These are phyloP conservation scores for Erebia ligea DNA, from an alignment of 2,888 invertebrate genomes.

Conservation along the genomic window DNA sequence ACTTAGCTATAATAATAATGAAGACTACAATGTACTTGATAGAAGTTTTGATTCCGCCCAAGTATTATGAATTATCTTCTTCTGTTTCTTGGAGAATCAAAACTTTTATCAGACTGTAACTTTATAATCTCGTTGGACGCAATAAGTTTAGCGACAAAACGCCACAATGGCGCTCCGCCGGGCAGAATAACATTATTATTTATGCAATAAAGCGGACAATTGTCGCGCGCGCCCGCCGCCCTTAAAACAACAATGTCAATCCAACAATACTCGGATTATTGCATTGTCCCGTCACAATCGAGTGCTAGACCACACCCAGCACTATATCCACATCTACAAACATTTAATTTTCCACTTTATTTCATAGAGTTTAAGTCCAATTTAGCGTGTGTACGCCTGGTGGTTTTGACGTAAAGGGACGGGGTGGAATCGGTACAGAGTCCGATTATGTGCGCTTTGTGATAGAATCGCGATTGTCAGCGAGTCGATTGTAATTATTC, in stretches of 20 bases:
- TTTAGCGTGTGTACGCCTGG: constrained; percentile 32
- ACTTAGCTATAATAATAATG: too few species aligned
- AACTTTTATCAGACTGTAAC: constrained; percentile 31
- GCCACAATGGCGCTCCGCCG: constrained; percentile 71
- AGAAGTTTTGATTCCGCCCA: not conserved
- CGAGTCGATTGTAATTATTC: constrained; percentile 81
- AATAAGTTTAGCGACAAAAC: constrained; percentile 62
- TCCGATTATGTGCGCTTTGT: constrained; percentile 81
- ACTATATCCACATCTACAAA: constrained; percentile 50
- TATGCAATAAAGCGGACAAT: constrained; percentile 82
- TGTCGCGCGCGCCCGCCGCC: constrained; percentile 76
- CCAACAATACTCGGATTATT: constrained; percentile 83
- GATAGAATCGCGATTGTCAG: constrained; percentile 82
- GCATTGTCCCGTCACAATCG: constrained; percentile 82
- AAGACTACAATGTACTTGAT: not conserved
- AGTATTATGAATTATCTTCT: not conserved
- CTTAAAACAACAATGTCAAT: constrained; percentile 83
- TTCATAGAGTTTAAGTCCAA: constrained; percentile 33
- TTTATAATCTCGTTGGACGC: constrained; percentile 44
- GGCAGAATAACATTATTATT: constrained; percentile 81
- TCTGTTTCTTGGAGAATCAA: not conserved
- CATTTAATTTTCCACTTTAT: constrained; percentile 34
- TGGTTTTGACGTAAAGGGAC: constrained; percentile 58
- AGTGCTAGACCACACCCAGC: constrained; percentile 61
- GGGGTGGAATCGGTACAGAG: constrained; percentile 63